phyloP scores from a whole-genome alignment of 64 coral and sea anemone genomes.

The Catalaphyllia jardinei region DNA sequence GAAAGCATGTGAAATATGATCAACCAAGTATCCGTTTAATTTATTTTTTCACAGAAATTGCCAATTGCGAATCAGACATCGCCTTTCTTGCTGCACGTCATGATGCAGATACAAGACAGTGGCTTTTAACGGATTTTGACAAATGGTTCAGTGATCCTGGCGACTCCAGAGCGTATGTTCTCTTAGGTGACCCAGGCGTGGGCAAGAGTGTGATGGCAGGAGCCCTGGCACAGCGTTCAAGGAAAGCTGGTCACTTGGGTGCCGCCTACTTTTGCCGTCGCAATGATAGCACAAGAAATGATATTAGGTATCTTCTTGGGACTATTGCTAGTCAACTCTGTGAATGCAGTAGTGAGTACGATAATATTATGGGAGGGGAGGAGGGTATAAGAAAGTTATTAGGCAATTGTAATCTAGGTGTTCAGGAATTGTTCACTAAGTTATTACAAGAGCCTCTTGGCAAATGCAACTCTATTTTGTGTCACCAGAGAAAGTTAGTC shows the following conservation, averaged over 20 bases:
- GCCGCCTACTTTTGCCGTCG: constrained; percentile 46
- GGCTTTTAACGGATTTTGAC: constrained; percentile 47
- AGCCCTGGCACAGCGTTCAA: constrained; percentile 19
- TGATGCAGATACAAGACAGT: constrained; percentile 34
- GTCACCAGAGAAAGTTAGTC: not conserved
- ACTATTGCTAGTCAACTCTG: constrained; percentile 39
- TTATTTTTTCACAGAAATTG: constrained; percentile 3
- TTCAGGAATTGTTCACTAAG: constrained; percentile 51
- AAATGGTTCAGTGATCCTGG: constrained; percentile 37
- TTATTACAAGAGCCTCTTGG: constrained; percentile 41
- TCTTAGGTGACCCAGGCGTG: constrained; percentile 56
- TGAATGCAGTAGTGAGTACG: constrained; percentile 5
- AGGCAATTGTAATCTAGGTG: constrained; percentile 28
- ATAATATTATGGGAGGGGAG: constrained; percentile 9
- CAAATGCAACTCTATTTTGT: not conserved
- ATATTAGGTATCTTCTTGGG: constrained; percentile 29
- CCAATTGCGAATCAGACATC: constrained; percentile 22
- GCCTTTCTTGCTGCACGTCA: not conserved
- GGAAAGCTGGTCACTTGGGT: not conserved
- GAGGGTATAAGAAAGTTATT: constrained; percentile 1
- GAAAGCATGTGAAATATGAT: too few species aligned
- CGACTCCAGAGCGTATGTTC: constrained; percentile 50
- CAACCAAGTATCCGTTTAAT: not conserved
- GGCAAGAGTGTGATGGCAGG: constrained; percentile 66
- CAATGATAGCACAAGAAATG: constrained; percentile 32